These are phyloP conservation scores for Seira sanloemensis DNA, from an alignment of 2,888 invertebrate species.

Conservation along the genomic window DNA sequence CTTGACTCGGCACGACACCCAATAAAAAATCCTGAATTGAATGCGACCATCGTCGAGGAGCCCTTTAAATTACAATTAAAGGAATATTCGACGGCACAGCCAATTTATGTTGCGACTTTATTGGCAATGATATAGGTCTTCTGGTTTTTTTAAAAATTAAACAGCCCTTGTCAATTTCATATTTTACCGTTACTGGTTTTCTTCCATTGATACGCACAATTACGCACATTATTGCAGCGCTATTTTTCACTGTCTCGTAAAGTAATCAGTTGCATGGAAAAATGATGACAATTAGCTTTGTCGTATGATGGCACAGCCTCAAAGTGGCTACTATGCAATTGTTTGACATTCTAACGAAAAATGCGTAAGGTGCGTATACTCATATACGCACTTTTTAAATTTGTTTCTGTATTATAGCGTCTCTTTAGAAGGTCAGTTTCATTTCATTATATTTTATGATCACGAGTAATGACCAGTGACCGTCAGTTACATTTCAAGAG, in stretches of 20 bases:
- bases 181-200: background rate
- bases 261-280: conserved; percentile 16
- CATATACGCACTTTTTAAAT: background rate
- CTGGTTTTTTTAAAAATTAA: conserved; percentile 24
- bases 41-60: too few species aligned
- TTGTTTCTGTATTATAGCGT: too few species aligned
- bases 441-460: conserved; percentile 5
- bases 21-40: background rate
- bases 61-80: conserved; percentile 8
- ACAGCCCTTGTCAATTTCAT: background rate
- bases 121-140: conserved; percentile 24
- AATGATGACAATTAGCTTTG: background rate
- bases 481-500: background rate
- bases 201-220: background rate
- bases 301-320: background rate
- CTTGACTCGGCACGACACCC: conserved; percentile 33
- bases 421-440: conserved; percentile 33
- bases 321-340: background rate
- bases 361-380: background rate
- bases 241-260: conserved; percentile 17
- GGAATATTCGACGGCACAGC: conserved; percentile 39
- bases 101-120: conserved; percentile 28
- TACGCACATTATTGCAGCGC: background rate
- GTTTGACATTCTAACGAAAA: background rate
- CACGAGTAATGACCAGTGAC: background rate